Base-by-base conservation (phyloP, 2,797 vertebrate species). In the Eutrigla gurnardus region DNA sequence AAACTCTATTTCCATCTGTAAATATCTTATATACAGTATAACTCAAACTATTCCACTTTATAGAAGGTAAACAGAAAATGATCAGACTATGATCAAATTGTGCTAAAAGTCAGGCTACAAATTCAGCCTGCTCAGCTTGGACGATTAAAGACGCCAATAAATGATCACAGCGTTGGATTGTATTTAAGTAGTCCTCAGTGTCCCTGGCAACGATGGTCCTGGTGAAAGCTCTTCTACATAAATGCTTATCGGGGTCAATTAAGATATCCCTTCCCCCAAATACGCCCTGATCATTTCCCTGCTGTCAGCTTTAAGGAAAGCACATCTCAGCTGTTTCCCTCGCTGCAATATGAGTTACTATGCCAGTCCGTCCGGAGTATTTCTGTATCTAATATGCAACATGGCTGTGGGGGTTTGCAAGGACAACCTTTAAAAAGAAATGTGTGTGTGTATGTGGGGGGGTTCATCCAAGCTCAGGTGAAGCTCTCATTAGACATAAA, bases 281-380 rank as follows among this genome's bases (percentile, higher is more conserved):
- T 36, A 73, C 70, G 53, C 61, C 35, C 69, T 53, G 40, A 39
- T 58, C 35, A 75, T 80, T 87, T 75, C 62, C 70, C 47, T 12
- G 40, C 53, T 11, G 79, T 88, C 82, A 91, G 77, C 84, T 65
- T 76, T 64, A 5, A 65, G 53, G 25, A 37, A 77, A 73, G 66
- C n/a, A 55, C 54, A 65, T 42, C 67, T 87, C 89, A 89, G 85
- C 85, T 87, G 87, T 85, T 86, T 86, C 10, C 15, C 47, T 43
- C 11, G 4, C 68, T 88, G 89, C 81, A 89, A 78, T 57, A 66
- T 53, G 84, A 78, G 72, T 80, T 71, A 75, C 49, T 65, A 61
- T 70, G 64, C 37, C 43, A 14, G 45, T 70, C 9, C 46, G 55
- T 80, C 55, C 64, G n/a, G 59, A 70, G 82, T 88, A 91, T 88